These are phyloP conservation scores for Pipistrellus pipistrellus DNA, from an alignment of 2,797 vertebrate genomes.

Conservation along the genomic window DNA sequence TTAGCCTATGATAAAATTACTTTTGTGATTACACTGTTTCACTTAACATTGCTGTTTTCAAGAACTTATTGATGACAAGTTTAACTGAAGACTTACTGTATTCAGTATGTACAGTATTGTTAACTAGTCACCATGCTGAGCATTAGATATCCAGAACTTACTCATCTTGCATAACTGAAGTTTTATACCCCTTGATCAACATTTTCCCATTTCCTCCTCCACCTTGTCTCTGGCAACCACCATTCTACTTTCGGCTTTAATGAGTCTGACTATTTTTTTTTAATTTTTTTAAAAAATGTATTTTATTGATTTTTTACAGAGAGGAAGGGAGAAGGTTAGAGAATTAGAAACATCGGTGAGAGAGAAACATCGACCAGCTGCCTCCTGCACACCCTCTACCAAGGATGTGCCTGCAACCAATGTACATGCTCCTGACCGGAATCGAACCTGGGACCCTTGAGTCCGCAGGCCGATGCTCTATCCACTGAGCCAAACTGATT, in stretches of 20 bases:
- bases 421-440: too few relatives aligned
- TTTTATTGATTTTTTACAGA: too few relatives aligned
- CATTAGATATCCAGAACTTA: not conserved
- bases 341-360: too few relatives aligned
- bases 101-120: not conserved
- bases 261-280: not conserved
- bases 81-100: not conserved
- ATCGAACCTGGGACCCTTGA: too few relatives aligned
- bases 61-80: not conserved
- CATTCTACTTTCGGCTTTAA: not conserved
- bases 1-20: not conserved
- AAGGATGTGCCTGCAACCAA: too few relatives aligned
- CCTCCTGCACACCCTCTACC: too few relatives aligned
- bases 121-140: not conserved
- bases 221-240: not conserved
- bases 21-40: not conserved
- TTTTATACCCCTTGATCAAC: not conserved
- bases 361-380: too few relatives aligned
- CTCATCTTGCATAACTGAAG: not conserved
- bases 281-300: too few relatives aligned
- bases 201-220: not conserved
- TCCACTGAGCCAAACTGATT: too few relatives aligned
- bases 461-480: too few relatives aligned
- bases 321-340: too few relatives aligned
- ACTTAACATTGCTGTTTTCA: not conserved